Base-by-base conservation (phyloP, 1,140 invertebrate species). In the Stegodyphus dumicola region DNA sequence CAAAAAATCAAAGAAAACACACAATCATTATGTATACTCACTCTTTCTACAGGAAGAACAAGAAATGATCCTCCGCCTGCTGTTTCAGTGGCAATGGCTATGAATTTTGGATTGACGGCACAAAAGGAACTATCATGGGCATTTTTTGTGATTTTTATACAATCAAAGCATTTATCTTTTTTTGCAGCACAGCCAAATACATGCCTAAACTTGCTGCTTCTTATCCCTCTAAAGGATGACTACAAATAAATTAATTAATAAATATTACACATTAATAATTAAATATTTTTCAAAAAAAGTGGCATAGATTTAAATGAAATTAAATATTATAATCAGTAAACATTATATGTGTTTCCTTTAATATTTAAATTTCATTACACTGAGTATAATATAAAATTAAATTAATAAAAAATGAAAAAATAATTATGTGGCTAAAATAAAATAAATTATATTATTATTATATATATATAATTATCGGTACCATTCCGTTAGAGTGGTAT, bases 101-200 rank as follows among this genome's bases (percentile, higher is more conserved):
- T 81, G 92, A 99, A 99, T 92, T 99, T 99, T n/a, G 98, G 97
- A 92, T 99, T 99, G 87, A 99, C 98, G 87, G 96, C 95, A 93
- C 97, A 99, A 91, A 99, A 99, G 77, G 96, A 97, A 70, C 97
- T 98, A 91, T 99, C 98, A 77, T 97, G 98, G 65, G 97, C 97
- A 90, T 96, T 98, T 91, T 99, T 99, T 48, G 98, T 99, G 65
- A 99, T 97, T 90, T 97, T 93, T 90, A 99, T 96, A 91, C 99
- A 98, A 92, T 99, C 98, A 92, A 99, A 99, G 92, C 98, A 99
- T 92, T 98, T 95, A 90, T 99, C 98, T 90, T 97, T 93, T 92
- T 99, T 99, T 84, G 98, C 91, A 75, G 96, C 93, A 90, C 97
- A 95, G 88, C 98, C 98, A 92, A 98, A 99, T 89, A 99, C 97